Base-by-base conservation (phyloP, 2,888 invertebrate species). In the Antheraea yamamai region DNA sequence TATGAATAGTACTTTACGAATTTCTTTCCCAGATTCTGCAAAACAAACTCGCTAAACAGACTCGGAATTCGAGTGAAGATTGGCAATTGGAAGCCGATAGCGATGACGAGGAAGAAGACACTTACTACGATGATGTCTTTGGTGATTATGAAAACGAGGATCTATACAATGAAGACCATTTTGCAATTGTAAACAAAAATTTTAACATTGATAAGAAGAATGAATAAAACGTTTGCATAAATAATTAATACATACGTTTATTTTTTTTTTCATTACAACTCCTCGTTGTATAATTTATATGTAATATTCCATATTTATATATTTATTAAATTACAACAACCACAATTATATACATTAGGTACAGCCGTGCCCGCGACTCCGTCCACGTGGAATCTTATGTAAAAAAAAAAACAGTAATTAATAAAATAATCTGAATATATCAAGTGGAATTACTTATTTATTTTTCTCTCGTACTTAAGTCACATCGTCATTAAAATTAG, bases 21-120 rank as follows among this genome's bases (percentile, higher is more conserved):
- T 3, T 18, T 47, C 18, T 75, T 73, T 88, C 86, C 7, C 83
- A 94, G 94, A 92, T 94, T 26, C 83, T 88, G 55, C 90, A 92
- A 78, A 91, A 89, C 76, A 93, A 91, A 79, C 79, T 93, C 1
- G 82, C 85, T 20, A 93, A 91, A 74, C 85, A 88, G 74, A 76
- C 86, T 73, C 87, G 85, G 6, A 85, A 85, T 20, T 75, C 84
- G 2, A 85, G 82, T 12, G 80, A 86, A 30, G 81, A 83, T 20
- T 79, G 80, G 82, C 81, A 82, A 68, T 76, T 87, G 1, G 74
- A 78, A 10, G 73, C 77, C 7, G 79, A 78, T 0, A 73, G 77
- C 0, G 81, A 82, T 0, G 78, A 79, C 2, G 77, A 81, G 14
- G 79, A 79, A 4, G 77, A 81, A 18, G 83, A 86, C 3, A 79